Base-by-base conservation (phyloP, 1,140 invertebrate genomes). In the Eumeta japonica region DNA sequence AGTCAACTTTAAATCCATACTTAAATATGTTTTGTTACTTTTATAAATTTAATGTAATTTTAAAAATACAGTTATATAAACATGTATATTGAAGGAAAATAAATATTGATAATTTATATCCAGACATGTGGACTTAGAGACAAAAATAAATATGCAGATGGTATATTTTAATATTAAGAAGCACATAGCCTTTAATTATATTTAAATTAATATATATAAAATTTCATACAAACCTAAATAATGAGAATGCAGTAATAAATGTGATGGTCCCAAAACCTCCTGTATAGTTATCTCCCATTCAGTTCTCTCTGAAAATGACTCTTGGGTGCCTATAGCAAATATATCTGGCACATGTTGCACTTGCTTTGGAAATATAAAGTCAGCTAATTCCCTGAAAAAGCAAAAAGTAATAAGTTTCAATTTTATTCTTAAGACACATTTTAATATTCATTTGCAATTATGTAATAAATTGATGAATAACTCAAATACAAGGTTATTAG, bases 271-370 rank as follows among this genome's bases (percentile, higher is more conserved):
- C 24, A 97, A 73, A 1, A 91, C 92, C 67, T 94, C 90, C 68
- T 97, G 93, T 35, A 97, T 73, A 10, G 82, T 83, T 1, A 93
- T 85, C 76, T 95, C 92, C 93, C 93, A 97, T 65, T 94, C 89
- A 28, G 82, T 83, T 41, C 87, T 81, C 57, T 88, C 89, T 1
- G 87, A 87, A 46, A 80, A 88, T 2, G 90, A 90, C 73, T 98
- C 94, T 75, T 98, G 94, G 1, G 91, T 93, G 12, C 93, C 92
- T 56, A 98, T 87, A 3, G 84, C 90, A 62, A 95, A 84, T 37
- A 97, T 84, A 59, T 98, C 94, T 14, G 92, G 92, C 10, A 95
- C 82, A 74, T 88, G 86, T 54, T 90, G 84, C 43, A 92, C 80
- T 55, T 83, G 81, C 15, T 85, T 81, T 2, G 93, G 92, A 35